Conservation (phyloP, 2,113 vertebrate species). For the Dipodomys spectabilis region DNA sequence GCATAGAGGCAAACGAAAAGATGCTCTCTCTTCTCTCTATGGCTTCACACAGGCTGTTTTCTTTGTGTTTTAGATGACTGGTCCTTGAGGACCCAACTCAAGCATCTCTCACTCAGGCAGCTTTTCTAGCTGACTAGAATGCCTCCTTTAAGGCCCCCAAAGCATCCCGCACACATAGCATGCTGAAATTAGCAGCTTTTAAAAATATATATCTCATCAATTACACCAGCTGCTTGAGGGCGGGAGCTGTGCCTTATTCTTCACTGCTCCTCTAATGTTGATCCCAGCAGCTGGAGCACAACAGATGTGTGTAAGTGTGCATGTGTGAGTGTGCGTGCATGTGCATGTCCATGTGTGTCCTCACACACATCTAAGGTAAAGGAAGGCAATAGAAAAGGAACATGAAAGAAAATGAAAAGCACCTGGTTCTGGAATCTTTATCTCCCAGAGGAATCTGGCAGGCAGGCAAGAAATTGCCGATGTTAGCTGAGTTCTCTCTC, state of each 20-base stretch:
- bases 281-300: neutral
- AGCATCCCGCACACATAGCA: neutral
- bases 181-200: slow-evolving; percentile 55
- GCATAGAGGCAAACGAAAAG: neutral
- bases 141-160: slow-evolving; percentile 40
- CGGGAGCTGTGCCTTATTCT: neutral
- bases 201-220: slow-evolving; percentile 27
- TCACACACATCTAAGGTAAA: neutral
- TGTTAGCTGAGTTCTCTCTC: slow-evolving; percentile 70
- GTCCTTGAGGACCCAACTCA: slow-evolving; percentile 28
- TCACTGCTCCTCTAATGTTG: slow-evolving; percentile 5
- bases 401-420: slow-evolving; percentile 47
- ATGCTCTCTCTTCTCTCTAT: neutral
- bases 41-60: slow-evolving; percentile 4
- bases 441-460: slow-evolving; percentile 65
- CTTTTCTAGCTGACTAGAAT: slow-evolving; percentile 58
- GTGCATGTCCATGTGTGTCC: neutral
- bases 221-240: slow-evolving; percentile 42
- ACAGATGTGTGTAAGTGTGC: neutral
- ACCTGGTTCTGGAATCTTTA: slow-evolving; percentile 61
- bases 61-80: slow-evolving; percentile 15
- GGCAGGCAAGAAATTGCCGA: slow-evolving; percentile 65
- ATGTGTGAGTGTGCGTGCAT: neutral
- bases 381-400: slow-evolving; percentile 49
- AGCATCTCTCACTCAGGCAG: slow-evolving; percentile 21